These are phyloP conservation scores for Scaptomyza graminum DNA, from an alignment of 1,140 invertebrate genomes.

Conservation along the genomic window DNA sequence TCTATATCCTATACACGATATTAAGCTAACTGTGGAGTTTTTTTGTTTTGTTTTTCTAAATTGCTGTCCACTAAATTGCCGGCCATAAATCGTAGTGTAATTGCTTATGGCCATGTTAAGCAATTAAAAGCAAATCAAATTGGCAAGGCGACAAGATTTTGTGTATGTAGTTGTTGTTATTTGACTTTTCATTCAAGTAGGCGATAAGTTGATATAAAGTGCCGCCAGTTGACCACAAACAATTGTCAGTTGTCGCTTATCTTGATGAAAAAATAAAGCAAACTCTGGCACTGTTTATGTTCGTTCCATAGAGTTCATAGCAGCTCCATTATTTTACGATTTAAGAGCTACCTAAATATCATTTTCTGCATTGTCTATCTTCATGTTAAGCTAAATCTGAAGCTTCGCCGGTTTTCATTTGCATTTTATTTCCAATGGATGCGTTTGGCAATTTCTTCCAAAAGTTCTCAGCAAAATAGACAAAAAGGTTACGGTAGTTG, in stretches of 20 bases:
- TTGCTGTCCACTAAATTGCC: conserved; percentile 61
- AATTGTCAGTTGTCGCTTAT: conserved; percentile 40
- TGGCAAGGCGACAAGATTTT: conserved; percentile 38
- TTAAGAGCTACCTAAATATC: conserved; percentile 30
- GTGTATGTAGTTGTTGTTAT: conserved; percentile 18
- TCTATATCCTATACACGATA: conserved; percentile 8
- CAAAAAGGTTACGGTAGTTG: too few species aligned
- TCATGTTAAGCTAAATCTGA: conserved; percentile 22
- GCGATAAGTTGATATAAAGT: conserved; percentile 1
- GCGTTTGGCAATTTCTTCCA: conserved; percentile 65
- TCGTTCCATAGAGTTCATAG: neutral
- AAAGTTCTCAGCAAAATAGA: conserved; percentile 27
- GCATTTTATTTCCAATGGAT: conserved; percentile 72
- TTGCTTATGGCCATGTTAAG: conserved; percentile 39
- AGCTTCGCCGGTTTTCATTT: conserved; percentile 47
- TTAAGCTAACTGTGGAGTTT: neutral
- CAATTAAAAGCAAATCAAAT: conserved; percentile 74
- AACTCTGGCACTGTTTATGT: too few species aligned
- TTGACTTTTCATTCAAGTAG: conserved; percentile 8
- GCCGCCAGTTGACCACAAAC: conserved; percentile 26
- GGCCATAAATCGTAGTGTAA: conserved; percentile 61
- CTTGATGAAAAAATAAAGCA: conserved; percentile 58
- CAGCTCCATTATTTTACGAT: neutral
- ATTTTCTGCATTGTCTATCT: conserved; percentile 29
- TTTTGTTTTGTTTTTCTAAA: conserved; percentile 14